These are phyloP conservation scores for Aradophagus sp. DNA, from an alignment of 1,140 invertebrate species.

Conservation along the genomic window DNA sequence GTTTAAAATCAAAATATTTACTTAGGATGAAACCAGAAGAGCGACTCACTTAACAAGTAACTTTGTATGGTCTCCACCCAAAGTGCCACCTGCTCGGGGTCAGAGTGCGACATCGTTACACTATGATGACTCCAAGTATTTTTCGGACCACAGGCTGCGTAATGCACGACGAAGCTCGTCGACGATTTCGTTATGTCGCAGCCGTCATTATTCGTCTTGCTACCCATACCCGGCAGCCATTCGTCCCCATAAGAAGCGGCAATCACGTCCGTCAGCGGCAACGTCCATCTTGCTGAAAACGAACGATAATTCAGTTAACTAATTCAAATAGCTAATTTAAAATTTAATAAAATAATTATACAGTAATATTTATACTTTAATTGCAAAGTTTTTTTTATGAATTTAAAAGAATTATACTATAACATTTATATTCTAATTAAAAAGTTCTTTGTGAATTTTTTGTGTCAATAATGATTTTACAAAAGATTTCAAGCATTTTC, in stretches of 20 bases:
- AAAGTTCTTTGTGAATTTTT: no score
- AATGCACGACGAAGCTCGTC: slow-evolving; percentile 79
- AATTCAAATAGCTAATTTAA: no score
- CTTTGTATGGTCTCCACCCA: slow-evolving; percentile 79
- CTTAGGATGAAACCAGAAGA: no score
- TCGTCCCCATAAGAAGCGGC: slow-evolving; percentile 74
- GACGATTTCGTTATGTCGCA: slow-evolving; percentile 62
- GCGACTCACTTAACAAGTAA: slow-evolving; percentile 74
- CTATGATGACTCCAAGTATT: slow-evolving; percentile 78
- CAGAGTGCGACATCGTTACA: slow-evolving; percentile 78
- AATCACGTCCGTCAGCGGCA: slow-evolving; percentile 76
- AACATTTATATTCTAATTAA: no score
- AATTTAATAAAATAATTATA: no score
- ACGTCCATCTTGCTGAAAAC: slow-evolving; percentile 73
- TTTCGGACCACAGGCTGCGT: slow-evolving; percentile 77
- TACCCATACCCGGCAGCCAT: slow-evolving; percentile 56
- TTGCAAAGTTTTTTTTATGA: no score
- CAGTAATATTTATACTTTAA: no score
- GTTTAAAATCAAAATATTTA: no score
- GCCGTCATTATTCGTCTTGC: slow-evolving; percentile 39
- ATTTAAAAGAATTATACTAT: no score
- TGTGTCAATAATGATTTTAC: no score
- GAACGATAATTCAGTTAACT: no score
- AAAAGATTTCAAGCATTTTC: no score
- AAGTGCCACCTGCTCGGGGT: slow-evolving; percentile 78